Evolutionary conservation across 2,888 invertebrate genomes (phyloP), one percentile per base, ranked within the genome.

Genomic region (Salpingus planirostris): DNA sequence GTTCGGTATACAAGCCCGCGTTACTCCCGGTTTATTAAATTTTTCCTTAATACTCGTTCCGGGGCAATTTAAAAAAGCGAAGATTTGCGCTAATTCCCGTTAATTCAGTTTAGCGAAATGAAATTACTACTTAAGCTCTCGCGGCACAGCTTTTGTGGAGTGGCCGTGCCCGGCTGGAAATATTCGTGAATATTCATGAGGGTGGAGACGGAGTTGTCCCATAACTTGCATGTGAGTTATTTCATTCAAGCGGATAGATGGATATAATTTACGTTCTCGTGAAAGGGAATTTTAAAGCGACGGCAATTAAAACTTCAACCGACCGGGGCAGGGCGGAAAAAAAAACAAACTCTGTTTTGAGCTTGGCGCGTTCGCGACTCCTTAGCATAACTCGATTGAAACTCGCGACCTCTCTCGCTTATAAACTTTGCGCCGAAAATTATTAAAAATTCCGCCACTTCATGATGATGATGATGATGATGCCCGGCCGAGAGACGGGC

Each of bases 131-230:
- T 50, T 50, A 50, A 49, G 50, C 50, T 47, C 45, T 45, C 39
- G 40, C 36, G 39, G 47, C 48, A 46, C 43, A 46, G 50, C 47
- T 52, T 50, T 43, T 42, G 44, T 41, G 27, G 35, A 50, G 45
- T 47, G 46, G 47, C 43, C 40, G 40, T n/a, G n/a, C 32, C 38
- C 40, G 36, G 37, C 38, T 31, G 34, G 37, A 36, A 36, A 41
- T n/a, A n/a, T n/a, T n/a, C n/a, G n/a, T 52, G 47, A 48, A 52
- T 52, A 52, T 52, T 52, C 50, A 52, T 50, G 43, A 47, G n/a
- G n/a, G n/a, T n/a, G n/a, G n/a, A n/a, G 30, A 26, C 36, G 43
- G 46, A 46, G 38, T 51, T 45, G 41, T 43, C 35, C 39, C 43
- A 42, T 43, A 44, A 37, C 44, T 40, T 42, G 39, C 33, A 44